Evolutionary conservation across 2,113 vertebrate species (phyloP).

Genomic region (Isichthys henryi): DNA sequence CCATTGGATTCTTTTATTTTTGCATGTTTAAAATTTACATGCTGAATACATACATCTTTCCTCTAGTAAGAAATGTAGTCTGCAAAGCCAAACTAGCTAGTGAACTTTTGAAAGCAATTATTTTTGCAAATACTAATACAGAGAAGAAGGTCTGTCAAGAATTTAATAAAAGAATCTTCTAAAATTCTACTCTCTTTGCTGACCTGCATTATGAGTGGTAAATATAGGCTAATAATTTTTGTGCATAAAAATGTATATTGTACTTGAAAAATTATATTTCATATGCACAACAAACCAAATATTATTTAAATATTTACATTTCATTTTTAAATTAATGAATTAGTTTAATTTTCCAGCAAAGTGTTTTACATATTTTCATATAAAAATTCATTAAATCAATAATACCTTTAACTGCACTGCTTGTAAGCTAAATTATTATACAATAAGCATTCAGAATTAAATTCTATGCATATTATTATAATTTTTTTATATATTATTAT

Average conservation of each 20-base stretch:
- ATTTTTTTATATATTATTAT: not conserved
- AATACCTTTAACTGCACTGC: not conserved
- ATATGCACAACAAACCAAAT: not conserved
- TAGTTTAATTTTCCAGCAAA: not conserved
- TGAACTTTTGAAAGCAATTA: not conserved
- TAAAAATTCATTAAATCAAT: not conserved
- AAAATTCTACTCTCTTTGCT: not conserved
- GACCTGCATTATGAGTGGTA: not conserved
- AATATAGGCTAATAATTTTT: not conserved
- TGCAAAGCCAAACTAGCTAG: conserved; percentile 32
- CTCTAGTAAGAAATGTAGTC: conserved; percentile 14
- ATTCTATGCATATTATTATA: not conserved
- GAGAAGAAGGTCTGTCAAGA: not conserved
- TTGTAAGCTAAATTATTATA: not conserved
- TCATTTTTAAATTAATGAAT: not conserved
- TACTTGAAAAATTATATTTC: not conserved
- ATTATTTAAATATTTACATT: not conserved
- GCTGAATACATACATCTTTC: not conserved
- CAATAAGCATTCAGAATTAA: not conserved
- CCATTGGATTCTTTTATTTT: conserved; percentile 9
- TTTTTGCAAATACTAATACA: conserved; percentile 19
- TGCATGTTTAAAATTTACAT: conserved; percentile 16
- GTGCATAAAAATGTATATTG: not conserved
- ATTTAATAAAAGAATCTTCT: not conserved
- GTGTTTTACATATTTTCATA: not conserved